Base-by-base conservation (phyloP, 2,888 invertebrate species). In the Drosophila nr. perissopoda region DNA sequence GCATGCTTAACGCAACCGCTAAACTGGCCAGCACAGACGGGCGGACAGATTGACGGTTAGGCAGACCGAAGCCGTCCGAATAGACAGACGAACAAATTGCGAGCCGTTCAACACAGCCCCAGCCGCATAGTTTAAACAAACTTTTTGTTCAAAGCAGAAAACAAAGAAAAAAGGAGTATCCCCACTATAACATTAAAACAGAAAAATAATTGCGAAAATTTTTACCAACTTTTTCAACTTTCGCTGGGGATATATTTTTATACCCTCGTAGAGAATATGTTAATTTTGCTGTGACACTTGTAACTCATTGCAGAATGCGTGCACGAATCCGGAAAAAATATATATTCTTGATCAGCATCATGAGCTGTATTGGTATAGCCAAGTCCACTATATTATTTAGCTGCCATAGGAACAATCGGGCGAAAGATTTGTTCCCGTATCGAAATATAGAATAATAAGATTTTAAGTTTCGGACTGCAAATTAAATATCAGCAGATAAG, bases 131-230 rank as follows among this genome's bases (percentile, higher is more conserved):
- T 86, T 86, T 84, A 88, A 84, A 64, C 79, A 79, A 89, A 86
- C 76, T 89, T 86, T 85, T 89, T 82, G 80, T 84, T 86, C 73
- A 83, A 88, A 83, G 78, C 83, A 61, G 42, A 64, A 66, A 65
- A 36, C 56, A 70, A 38, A 56, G 63, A 59, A 54, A 70, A 66
- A 59, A 42, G 34, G 53, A n/a, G 18, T 42, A 38, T 25, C 75
- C 64, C 73, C 76, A 86, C 89, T 88, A 88, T 86, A 80, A 75
- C 88, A 86, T 89, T 86, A 73, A 86, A 86, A 86, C 82, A 86
- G 82, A 88, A 86, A 86, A 89, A 86, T 89, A 89, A 86, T 86
- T 86, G 85, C 82, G 74, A 87, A 86, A 89, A 88, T 89, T 87
- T 86, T 72, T 74, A 71, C 76, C 51, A 78, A 88, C 75, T 81